Evolutionary conservation across 2,888 invertebrate species (phyloP).

Genomic region (Spicauda simplicius): DNA sequence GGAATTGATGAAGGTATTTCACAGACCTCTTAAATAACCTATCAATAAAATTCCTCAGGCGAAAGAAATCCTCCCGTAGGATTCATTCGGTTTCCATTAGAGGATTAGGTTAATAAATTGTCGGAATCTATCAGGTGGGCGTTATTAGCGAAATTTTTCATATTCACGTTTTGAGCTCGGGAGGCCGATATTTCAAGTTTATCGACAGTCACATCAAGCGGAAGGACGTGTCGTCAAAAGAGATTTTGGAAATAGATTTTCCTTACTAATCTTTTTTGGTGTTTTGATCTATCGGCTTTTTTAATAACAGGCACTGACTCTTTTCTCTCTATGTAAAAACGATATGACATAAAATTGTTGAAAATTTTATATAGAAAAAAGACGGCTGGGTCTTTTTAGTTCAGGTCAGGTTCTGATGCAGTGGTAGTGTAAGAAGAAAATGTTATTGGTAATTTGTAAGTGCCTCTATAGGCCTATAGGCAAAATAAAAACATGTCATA

Average conservation of each 20-base stretch:
- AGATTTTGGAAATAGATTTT: background rate
- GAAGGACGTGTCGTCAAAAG: background rate
- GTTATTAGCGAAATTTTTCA: slow-evolving; percentile 19
- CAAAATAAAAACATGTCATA: too few species aligned
- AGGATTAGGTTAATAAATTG: slow-evolving; percentile 23
- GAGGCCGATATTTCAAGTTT: background rate
- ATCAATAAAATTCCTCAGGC: slow-evolving; percentile 20
- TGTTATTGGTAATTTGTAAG: too few species aligned
- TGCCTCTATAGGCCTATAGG: too few species aligned
- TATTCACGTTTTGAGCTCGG: slow-evolving; percentile 12
- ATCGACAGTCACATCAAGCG: background rate
- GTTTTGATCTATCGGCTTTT: background rate
- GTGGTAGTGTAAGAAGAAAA: too few species aligned
- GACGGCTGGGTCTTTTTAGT: too few species aligned
- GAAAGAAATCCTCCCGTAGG: slow-evolving; percentile 17
- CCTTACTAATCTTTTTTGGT: background rate
- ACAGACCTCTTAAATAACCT: slow-evolving; percentile 26
- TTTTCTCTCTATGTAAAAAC: too few species aligned
- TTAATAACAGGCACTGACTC: too few species aligned
- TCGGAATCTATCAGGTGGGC: slow-evolving; percentile 17
- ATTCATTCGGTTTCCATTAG: slow-evolving; percentile 20
- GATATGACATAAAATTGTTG: too few species aligned
- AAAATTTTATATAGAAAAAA: too few species aligned
- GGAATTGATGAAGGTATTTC: slow-evolving; percentile 29
- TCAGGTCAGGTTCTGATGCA: too few species aligned